Evolutionary conservation across 2,888 invertebrate species (phyloP), one percentile per base, ranked within the genome.

Genomic region (Chirona hameri): DNA sequence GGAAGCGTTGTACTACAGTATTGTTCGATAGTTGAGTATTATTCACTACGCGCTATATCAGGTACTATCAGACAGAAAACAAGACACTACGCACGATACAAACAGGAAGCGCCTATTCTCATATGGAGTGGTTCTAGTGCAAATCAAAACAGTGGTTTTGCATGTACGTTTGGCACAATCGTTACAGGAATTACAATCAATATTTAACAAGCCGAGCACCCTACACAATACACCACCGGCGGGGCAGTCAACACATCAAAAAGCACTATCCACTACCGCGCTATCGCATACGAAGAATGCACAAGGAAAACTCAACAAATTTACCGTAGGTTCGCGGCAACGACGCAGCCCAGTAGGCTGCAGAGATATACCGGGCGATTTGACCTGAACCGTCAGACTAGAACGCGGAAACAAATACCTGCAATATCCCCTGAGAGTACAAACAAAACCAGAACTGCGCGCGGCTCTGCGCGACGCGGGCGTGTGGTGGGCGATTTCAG

Each of bases 11-110:
- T 76, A 76, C 76, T 76, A 76, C 76, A 76, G 39, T 76, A 76
- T 76, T 76, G 76, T 76, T 76, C 76, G 76, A 76, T 39, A 76
- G 76, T 76, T 76, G 76, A 76, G 76, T 76, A 76, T 76, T 76
- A 76, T 24, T 76, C 39, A 39, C n/a, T 60, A 76, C 39, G 39
- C 48, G 31, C 76, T 76, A 76, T 7, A 76, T 76, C 76, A 76
- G 76, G 76, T 76, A 76, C 76, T 76, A 76, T 76, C 76, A 39
- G 72, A 72, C 72, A 72, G 76, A 76, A 76, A 76, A 76, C 76
- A 76, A 76, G 76, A 76, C 76, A 76, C 10, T 76, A 76, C 39
- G 5, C 27, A 21, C 76, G 39, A 39, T 76, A 76, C 39, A 15
- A 39, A 76, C 76, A 39, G 76, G 76, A 76, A 76, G 76, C 76